These are phyloP conservation scores for Gasteruption jaculator DNA, from an alignment of 2,888 invertebrate genomes.

Conservation along the genomic window DNA sequence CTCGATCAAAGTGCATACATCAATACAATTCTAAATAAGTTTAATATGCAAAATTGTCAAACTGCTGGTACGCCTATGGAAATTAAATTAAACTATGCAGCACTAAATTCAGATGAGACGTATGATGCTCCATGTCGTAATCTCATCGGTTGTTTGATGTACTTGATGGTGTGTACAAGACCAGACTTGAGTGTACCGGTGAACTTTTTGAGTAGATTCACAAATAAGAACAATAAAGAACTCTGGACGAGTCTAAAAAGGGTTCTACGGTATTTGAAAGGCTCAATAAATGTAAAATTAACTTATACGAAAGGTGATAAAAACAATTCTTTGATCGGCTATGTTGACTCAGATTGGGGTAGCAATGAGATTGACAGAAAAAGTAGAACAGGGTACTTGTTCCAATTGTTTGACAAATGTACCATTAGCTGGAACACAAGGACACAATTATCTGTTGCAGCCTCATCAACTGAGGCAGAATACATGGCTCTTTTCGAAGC, in stretches of 20 bases:
- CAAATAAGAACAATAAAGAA: slow-evolving; percentile 16
- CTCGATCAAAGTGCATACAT: slow-evolving; percentile 25
- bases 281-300: slow-evolving; percentile 20
- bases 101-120: slow-evolving; percentile 10
- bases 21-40: slow-evolving; percentile 20
- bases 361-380: slow-evolving; percentile 11
- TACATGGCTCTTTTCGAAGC: slow-evolving; percentile 30
- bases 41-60: slow-evolving; percentile 26
- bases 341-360: slow-evolving; percentile 17
- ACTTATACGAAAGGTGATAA: slow-evolving; percentile 16
- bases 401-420: slow-evolving; percentile 21
- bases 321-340: too few species aligned
- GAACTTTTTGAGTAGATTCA: slow-evolving; percentile 18
- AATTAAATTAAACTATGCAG: slow-evolving; percentile 14
- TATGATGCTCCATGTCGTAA: slow-evolving; percentile 16
- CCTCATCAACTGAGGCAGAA: slow-evolving; percentile 20
- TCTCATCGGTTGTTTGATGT: slow-evolving; percentile 22
- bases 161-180: slow-evolving; percentile 18
- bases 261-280: slow-evolving; percentile 9
- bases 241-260: slow-evolving; percentile 17
- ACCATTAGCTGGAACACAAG: slow-evolving; percentile 27
- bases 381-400: slow-evolving; percentile 22
- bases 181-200: slow-evolving; percentile 16
- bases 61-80: slow-evolving; percentile 19
- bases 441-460: slow-evolving; percentile 24